Conservation (phyloP, 2,113 vertebrate genomes). For the Hippocampus abdominalis region DNA sequence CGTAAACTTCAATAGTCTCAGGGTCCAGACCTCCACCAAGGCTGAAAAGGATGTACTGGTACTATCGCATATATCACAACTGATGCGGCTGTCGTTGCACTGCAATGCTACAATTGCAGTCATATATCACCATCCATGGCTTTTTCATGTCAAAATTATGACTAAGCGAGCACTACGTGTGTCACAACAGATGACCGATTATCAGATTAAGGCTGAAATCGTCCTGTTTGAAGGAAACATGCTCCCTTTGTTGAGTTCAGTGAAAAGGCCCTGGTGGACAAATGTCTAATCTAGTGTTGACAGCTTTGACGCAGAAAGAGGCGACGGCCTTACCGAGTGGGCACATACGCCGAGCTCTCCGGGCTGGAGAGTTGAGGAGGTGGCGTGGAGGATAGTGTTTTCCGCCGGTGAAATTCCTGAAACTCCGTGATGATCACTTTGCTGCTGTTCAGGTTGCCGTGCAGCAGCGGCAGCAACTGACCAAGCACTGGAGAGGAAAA, state of each 20-base stretch:
- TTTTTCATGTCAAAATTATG: background rate
- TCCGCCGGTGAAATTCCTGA: conserved; percentile 85
- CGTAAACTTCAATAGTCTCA: background rate
- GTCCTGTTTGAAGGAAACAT: background rate
- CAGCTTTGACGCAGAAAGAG: background rate
- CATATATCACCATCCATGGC: background rate
- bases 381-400: conserved; percentile 24
- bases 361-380: conserved; percentile 49
- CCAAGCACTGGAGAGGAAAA: conserved; percentile 36
- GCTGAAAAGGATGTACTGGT: background rate
- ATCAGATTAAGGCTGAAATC: too few species aligned
- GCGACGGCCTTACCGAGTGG: conserved; percentile 72
- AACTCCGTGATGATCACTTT: conserved; percentile 93
- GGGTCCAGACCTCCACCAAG: background rate
- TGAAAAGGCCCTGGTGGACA: background rate
- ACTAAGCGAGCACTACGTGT: too few species aligned
- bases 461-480: conserved; percentile 86
- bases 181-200: too few species aligned
- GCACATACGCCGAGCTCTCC: conserved; percentile 66
- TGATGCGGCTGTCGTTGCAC: background rate
- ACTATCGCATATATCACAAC: background rate
- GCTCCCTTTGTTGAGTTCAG: background rate
- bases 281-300: background rate
- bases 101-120: background rate
- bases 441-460: conserved; percentile 88